phyloP scores from a whole-genome alignment of 1,140 invertebrate species.

The Odontomachus brunneus region DNA sequence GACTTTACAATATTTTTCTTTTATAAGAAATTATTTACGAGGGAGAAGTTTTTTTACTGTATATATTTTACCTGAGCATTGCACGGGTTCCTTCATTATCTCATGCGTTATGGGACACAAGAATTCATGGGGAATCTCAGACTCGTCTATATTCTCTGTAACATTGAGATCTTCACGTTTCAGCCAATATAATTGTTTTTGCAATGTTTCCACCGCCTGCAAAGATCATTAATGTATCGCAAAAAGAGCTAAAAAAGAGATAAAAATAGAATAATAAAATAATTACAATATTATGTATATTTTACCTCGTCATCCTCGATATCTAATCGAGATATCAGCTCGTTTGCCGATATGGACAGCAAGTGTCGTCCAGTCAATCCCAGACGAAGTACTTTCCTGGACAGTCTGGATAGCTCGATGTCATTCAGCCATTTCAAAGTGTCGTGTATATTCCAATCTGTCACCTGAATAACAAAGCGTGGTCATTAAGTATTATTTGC shows the following conservation, averaged over 20 bases:
- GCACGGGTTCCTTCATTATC: constrained; percentile 92
- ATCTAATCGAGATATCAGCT: constrained; percentile 85
- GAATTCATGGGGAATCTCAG: constrained; percentile 88
- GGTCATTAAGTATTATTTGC: constrained; percentile 7
- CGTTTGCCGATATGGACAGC: constrained; percentile 85
- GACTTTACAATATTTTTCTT: neutral
- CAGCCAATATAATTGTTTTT: constrained; percentile 85
- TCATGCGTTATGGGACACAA: constrained; percentile 94
- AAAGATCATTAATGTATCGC: constrained; percentile 7
- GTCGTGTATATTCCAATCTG: constrained; percentile 88
- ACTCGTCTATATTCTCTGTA: constrained; percentile 68
- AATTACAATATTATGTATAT: constrained; percentile 19
- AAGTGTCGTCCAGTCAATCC: constrained; percentile 88
- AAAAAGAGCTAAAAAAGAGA: neutral
- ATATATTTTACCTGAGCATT: constrained; percentile 87
- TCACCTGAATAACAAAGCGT: constrained; percentile 70
- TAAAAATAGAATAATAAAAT: neutral
- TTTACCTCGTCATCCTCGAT: constrained; percentile 81
- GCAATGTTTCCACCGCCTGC: constrained; percentile 75
- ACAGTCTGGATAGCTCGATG: constrained; percentile 86
- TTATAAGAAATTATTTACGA: neutral
- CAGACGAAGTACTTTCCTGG: constrained; percentile 83
- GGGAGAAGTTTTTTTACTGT: neutral
- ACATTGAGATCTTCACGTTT: constrained; percentile 80
- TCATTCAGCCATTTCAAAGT: constrained; percentile 88